Base-by-base conservation (phyloP, 2,113 vertebrate species). In the Halcyon malimbica region DNA sequence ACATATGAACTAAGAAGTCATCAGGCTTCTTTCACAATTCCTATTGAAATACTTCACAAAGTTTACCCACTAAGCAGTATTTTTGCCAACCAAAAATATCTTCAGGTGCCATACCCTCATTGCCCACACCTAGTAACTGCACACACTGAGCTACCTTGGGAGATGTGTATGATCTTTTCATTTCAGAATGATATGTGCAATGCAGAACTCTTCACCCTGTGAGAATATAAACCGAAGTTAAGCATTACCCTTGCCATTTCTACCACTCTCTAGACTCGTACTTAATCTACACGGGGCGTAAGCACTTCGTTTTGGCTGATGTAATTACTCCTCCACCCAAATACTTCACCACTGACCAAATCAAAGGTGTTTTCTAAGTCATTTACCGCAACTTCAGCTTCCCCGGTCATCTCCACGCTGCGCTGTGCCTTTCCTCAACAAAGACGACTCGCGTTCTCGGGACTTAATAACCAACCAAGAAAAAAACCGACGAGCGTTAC, bases 111-210 rank as follows among this genome's bases (percentile, higher is more conserved):
- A 1, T 5, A 33, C 9, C 64, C 9, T 13, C 10, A 13, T 2
- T 9, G 41, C 6, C 28, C 75, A 33, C 1, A 5, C 13, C 25
- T n/a, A 13, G 15, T 5, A 63, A 1, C 8, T 16, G 33, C 57
- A 44, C 12, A 17, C 16, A 15, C 13, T 1, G n/a, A 77, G 57
- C 46, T n/a, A 12, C 50, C 1, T 0, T 2, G 23, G 37, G 51
- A 78, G 62, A 50, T 0, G 2, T 0, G 3, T 3, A 5, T 1
- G 26, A 62, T 1, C n/a, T 68, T 29, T 33, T 29, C 2, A 16
- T 42, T 75, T 48, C 63, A 26, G 29, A 46, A 28, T 0, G 4
- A 5, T 3, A 17, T 0, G 11, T 7, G 33, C 29, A 64, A 69
- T 5, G 2, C 0, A 29, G 18, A 87, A 17, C 21, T 14, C 31